These are phyloP conservation scores for Pandemis cinnamomeana DNA, from an alignment of 2,888 invertebrate genomes.

Conservation along the genomic window DNA sequence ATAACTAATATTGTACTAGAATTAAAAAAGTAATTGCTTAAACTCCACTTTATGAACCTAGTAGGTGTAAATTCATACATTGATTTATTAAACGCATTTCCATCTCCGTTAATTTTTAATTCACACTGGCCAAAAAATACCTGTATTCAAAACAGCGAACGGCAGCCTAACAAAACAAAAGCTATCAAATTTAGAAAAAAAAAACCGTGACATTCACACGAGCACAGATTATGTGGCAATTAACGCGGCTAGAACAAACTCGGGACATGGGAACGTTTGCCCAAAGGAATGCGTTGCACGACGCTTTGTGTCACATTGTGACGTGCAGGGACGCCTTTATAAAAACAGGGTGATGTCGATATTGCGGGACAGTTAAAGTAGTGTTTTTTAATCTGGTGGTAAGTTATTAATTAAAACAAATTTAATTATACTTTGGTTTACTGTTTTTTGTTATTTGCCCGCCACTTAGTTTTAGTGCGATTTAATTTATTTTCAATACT, in stretches of 20 bases:
- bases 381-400: no score
- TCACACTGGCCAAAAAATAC: slow-evolving; percentile 44
- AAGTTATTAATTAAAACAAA: no score
- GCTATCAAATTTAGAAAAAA: slow-evolving; percentile 25
- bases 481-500: no score
- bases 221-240: slow-evolving; percentile 72
- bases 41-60: no score
- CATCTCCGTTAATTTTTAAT: not conserved
- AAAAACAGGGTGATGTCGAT: not conserved
- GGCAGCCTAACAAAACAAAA: slow-evolving; percentile 51
- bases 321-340: slow-evolving; percentile 20
- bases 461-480: no score
- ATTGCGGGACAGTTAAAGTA: not conserved
- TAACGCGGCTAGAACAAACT: slow-evolving; percentile 70
- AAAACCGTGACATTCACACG: slow-evolving; percentile 62
- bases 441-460: no score
- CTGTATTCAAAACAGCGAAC: slow-evolving; percentile 46
- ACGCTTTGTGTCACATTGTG: slow-evolving; percentile 29
- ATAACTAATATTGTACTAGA: no score
- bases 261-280: slow-evolving; percentile 60
- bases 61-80: no score
- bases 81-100: not conserved
- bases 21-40: no score
- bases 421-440: no score
- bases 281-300: slow-evolving; percentile 27